A percentile compares a stretch with the other conserved stretches of the same genome.
These are phyloP conservation scores for Cactoblastis cactorum DNA, from an alignment of 2,888 invertebrate species.

Conservation along the genomic window DNA sequence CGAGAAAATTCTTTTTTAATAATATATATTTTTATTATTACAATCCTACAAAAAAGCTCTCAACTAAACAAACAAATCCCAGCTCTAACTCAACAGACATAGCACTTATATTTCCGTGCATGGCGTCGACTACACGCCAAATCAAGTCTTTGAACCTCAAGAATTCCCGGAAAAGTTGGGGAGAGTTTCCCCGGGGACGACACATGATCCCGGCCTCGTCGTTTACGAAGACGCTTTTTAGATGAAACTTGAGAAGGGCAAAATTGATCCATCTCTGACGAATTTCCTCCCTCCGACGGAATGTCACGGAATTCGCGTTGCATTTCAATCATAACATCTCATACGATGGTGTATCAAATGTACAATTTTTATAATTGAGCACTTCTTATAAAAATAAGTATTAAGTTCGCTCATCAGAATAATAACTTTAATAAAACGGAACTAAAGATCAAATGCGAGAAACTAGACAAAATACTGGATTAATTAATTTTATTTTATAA, in stretches of 20 bases:
- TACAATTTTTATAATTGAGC: not conserved
- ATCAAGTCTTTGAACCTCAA: conserved; percentile 46
- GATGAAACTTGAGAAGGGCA: conserved; percentile 45
- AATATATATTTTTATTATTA: not conserved
- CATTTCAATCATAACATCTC: conserved; percentile 16
- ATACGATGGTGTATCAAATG: not conserved
- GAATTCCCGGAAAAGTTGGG: conserved; percentile 37
- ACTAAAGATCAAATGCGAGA: too few relatives aligned
- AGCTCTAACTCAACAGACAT: conserved; percentile 28
- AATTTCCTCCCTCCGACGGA: conserved; percentile 32
- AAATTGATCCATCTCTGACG: conserved; percentile 58
- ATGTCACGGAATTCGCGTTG: conserved; percentile 30
- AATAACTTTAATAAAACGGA: too few relatives aligned
- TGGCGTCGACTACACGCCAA: conserved; percentile 56
- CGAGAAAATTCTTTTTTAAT: too few relatives aligned
- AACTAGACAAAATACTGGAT: too few relatives aligned
- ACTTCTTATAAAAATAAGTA: too few relatives aligned
- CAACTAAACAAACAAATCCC: conserved; percentile 21
- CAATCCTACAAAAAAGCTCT: not conserved
- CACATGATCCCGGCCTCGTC: conserved; percentile 43
- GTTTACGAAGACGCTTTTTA: conserved; percentile 40
- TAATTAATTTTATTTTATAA: too few relatives aligned
- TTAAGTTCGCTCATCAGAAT: too few relatives aligned
- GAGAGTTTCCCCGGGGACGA: conserved; percentile 31
- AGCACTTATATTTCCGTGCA: conserved; percentile 50